A percentile compares a stretch with the other conserved stretches of the same genome.
Evolutionary conservation across 2,888 invertebrate genomes (phyloP).

Genomic region (Acleris cristana): DNA sequence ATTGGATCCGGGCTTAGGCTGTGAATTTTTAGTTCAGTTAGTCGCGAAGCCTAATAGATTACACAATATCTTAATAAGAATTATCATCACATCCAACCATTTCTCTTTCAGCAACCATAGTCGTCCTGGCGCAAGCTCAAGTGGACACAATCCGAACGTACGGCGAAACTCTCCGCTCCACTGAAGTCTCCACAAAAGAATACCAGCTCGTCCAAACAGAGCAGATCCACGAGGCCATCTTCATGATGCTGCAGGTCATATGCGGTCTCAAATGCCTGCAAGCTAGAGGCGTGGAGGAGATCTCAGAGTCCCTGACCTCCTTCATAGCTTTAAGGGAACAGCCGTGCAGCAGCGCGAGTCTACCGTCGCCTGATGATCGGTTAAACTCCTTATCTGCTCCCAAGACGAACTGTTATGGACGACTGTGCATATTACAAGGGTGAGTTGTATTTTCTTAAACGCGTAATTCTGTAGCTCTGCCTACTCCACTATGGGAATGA

Average conservation of each 20-base stretch:
- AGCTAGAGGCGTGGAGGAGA: slow-evolving; percentile 92
- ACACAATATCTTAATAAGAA: no score
- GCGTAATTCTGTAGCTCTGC: no score
- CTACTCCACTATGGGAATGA: no score
- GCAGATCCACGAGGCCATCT: slow-evolving; percentile 87
- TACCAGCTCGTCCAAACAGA: slow-evolving; percentile 75
- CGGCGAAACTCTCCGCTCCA: slow-evolving; percentile 84
- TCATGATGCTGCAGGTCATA: slow-evolving; percentile 91
- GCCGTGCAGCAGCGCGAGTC: slow-evolving; percentile 53
- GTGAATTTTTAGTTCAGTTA: no score
- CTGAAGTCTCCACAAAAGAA: slow-evolving; percentile 74
- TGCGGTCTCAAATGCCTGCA: slow-evolving; percentile 92
- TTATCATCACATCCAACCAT: background rate
- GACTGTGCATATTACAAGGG: slow-evolving; percentile 91
- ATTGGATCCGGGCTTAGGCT: no score
- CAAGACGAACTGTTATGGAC: slow-evolving; percentile 81
- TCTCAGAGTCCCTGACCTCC: slow-evolving; percentile 87
- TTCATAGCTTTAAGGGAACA: slow-evolving; percentile 88
- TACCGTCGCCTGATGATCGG: slow-evolving; percentile 69
- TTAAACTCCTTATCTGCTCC: slow-evolving; percentile 76
- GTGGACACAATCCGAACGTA: slow-evolving; percentile 90
- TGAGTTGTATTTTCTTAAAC: slow-evolving; percentile 61
- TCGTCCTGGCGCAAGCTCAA: slow-evolving; percentile 89
- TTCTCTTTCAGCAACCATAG: slow-evolving; percentile 87
- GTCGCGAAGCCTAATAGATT: no score